Evolutionary conservation across 2,888 invertebrate genomes (phyloP).

Genomic region (Euzetes globulus): DNA sequence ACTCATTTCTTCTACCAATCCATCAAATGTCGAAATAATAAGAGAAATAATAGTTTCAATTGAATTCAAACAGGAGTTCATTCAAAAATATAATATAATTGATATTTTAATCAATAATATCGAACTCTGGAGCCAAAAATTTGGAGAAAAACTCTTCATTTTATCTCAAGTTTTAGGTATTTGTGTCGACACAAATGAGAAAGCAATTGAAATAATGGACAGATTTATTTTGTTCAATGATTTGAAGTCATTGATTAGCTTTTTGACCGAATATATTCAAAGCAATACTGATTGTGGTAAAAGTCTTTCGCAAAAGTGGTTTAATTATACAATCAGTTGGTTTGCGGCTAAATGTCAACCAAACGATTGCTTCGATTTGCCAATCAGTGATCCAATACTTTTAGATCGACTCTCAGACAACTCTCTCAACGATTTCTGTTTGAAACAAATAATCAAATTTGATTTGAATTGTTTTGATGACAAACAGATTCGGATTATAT

Average conservation of each 20-base stretch:
- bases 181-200: not conserved
- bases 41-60: not conserved
- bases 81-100: not conserved
- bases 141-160: not conserved
- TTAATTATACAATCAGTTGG: not conserved
- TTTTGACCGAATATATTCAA: not conserved
- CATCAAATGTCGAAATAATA: not conserved
- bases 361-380: not conserved
- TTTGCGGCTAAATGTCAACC: not conserved
- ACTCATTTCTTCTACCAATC: not conserved
- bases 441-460: not conserved
- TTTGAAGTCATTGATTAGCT: not conserved
- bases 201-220: not conserved
- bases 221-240: not conserved
- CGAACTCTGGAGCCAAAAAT: not conserved
- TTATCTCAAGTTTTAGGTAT: slow-evolving; percentile 9
- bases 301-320: not conserved
- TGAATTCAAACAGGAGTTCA: not conserved
- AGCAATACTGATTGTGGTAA: not conserved
- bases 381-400: not conserved
- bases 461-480: not conserved
- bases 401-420: not conserved
- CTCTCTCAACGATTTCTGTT: not conserved
- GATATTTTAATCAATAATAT: not conserved
- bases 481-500: not conserved